Evolutionary conservation across 2,888 invertebrate genomes (phyloP).

Genomic region (Aspidiotus destructor): DNA sequence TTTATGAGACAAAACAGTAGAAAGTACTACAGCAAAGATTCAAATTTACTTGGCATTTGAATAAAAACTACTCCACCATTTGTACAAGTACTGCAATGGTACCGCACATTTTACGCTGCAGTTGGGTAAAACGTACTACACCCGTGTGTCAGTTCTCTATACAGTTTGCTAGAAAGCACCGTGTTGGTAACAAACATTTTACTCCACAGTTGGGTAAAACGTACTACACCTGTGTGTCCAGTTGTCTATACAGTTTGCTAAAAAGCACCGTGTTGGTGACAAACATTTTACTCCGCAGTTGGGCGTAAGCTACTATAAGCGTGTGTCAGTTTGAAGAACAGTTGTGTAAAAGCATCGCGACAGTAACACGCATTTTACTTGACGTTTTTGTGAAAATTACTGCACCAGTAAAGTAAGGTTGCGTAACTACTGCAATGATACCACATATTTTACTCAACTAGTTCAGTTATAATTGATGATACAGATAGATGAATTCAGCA

Average conservation of each 20-base stretch:
- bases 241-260: neutral
- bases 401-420: neutral
- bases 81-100: neutral
- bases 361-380: neutral
- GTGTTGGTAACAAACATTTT: neutral
- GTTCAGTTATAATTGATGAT: neutral
- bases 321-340: neutral
- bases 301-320: neutral
- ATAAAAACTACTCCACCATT: neutral
- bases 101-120: neutral
- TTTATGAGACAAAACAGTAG: neutral
- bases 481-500: neutral
- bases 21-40: neutral
- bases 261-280: neutral
- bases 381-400: neutral
- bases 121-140: constrained; percentile 1
- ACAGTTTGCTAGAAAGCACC: neutral
- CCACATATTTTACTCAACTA: neutral
- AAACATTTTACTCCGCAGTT: neutral
- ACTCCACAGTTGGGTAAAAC: neutral
- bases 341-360: neutral
- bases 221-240: neutral
- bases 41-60: neutral
- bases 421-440: neutral
- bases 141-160: neutral